Conservation (phyloP, 1,140 invertebrate genomes). For the Lerema accius region DNA sequence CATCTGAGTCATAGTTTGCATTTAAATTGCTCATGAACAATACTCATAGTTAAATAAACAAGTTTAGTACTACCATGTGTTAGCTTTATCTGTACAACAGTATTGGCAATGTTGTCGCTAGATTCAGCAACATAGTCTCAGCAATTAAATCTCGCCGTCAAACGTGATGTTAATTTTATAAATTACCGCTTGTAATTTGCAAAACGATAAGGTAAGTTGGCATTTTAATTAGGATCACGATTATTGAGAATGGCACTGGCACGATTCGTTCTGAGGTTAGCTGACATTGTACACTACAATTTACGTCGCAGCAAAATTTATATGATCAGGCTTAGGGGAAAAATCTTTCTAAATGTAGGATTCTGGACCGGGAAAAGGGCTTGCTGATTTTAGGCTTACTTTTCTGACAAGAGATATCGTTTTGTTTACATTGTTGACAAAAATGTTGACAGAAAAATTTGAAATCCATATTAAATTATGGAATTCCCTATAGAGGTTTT, state of each 20-base stretch:
- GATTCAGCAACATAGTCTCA: constrained; percentile 7
- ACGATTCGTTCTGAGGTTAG: not conserved
- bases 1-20: not conserved
- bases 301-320: not conserved
- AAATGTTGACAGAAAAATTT: no score
- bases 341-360: not conserved
- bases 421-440: no score
- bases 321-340: not conserved
- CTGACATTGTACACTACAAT: not conserved
- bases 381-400: no score
- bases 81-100: not conserved
- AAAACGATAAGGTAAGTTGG: constrained; percentile 17
- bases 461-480: no score
- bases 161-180: constrained; percentile 29
- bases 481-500: no score
- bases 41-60: not conserved
- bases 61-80: not conserved
- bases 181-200: constrained; percentile 18
- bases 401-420: no score
- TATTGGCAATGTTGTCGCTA: constrained; percentile 5
- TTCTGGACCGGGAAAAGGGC: no score
- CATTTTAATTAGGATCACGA: constrained; percentile 28
- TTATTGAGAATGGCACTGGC: constrained; percentile 7
- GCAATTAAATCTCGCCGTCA: constrained; percentile 25
- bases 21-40: not conserved